Evolutionary conservation across 1,140 invertebrate species (phyloP).

Genomic region (Lerema accius): DNA sequence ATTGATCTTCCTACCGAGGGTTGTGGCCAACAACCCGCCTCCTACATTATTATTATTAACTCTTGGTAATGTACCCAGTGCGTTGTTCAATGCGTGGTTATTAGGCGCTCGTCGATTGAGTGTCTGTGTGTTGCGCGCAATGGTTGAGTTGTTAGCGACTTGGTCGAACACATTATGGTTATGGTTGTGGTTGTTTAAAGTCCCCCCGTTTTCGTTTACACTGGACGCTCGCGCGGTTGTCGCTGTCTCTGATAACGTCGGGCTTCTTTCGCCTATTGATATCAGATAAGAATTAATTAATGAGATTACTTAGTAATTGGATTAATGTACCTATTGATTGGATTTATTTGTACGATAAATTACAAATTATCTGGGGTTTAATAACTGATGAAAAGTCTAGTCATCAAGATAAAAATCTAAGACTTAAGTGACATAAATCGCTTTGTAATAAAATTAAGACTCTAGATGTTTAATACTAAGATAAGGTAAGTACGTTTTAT

Average conservation of each 20-base stretch:
- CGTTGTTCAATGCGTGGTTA: slow-evolving; percentile 77
- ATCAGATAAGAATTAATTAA: no score
- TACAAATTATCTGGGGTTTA: no score
- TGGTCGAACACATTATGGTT: slow-evolving; percentile 83
- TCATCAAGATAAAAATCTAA: no score
- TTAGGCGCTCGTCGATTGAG: slow-evolving; percentile 63
- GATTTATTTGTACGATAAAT: no score
- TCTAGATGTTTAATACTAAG: no score
- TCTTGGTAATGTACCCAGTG: slow-evolving; percentile 80
- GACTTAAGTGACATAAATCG: no score
- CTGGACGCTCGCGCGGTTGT: slow-evolving; percentile 91
- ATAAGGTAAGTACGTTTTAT: no score
- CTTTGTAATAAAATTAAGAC: no score
- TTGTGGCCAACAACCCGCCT: slow-evolving; percentile 61
- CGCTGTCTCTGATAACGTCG: slow-evolving; percentile 90
- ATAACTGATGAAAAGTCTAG: no score
- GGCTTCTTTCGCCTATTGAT: slow-evolving; percentile 91
- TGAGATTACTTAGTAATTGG: no score
- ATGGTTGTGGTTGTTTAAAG: slow-evolving; percentile 78
- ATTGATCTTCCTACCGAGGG: slow-evolving; percentile 75
- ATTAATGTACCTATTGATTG: no score
- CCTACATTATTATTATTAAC: slow-evolving; percentile 74
- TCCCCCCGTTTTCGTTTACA: slow-evolving; percentile 79
- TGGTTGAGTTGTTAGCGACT: slow-evolving; percentile 71
- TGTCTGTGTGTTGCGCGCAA: slow-evolving; percentile 67